Evolutionary conservation across 2,797 vertebrate genomes (phyloP), one percentile per base, ranked within the genome.

Genomic region (Enteromius trimaculatus): DNA sequence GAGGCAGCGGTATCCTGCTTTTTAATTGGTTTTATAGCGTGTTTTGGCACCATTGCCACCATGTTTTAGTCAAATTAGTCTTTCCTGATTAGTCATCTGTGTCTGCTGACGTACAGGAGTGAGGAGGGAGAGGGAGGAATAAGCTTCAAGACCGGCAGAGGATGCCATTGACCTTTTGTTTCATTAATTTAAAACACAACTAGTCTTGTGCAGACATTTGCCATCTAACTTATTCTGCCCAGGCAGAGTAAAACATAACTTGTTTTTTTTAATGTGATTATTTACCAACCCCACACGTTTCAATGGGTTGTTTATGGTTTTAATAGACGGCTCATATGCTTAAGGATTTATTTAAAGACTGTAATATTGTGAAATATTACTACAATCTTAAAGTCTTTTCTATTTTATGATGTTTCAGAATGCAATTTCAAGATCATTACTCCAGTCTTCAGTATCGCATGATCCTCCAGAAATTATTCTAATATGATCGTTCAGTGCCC

Each of bases 1-100:
- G 91, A 94, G 88, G 86, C 90, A 90, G 92, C 92, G 91, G 55
- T 84, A 90, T 89, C 85, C 88, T 83, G 85, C 29, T 84, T 87
- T 87, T 90, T 94, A 92, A 93, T 93, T 93, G 90, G 88, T 90
- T 92, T 93, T 93, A 91, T 89, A 89, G 90, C 82, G 80, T 90
- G 89, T 91, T 90, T 90, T 93, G 92, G 90, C 92, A 90, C 84
- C 83, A 81, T 58, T 85, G 64, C 75, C 64, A 69, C 85, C 68
- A 83, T 86, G 88, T 91, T 90, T 92, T 90, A 90, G 89, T 92
- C 89, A 84, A 93, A 94, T 94, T 92, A 93, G 90, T 90, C 89
- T 71, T 90, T 87, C 78, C 89, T 89, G 90, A 92, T 92, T 89
- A 90, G 90, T 93, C 89, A 88, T 91, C 91, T 91, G 89, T 89